Evolutionary conservation across 1,140 invertebrate genomes (phyloP), one percentile per base, ranked within the genome.

Genomic region (Stegodyphus dumicola): DNA sequence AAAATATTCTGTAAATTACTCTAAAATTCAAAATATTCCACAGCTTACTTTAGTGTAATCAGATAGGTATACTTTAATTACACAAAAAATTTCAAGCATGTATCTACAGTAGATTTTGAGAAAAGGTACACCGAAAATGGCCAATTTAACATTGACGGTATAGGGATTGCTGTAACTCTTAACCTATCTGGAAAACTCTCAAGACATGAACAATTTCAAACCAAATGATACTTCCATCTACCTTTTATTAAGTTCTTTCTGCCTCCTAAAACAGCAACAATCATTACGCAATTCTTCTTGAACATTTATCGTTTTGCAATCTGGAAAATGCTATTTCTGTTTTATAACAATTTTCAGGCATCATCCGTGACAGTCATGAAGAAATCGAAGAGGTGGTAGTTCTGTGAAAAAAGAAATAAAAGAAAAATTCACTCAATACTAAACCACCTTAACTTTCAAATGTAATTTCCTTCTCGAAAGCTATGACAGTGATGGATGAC

Each of bases 381-480:
- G 33, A 33, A 33, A 33, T 33, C 33, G 33, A 33, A 33, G 33
- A 33, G 33, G 7, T 10, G 49, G 13, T 56, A 60, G 53, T 15
- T 7, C 15, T 53, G 13, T 13, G 15, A 51, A 7, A 54, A 52
- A 17, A 13, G 9, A 60, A 60, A 60, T 9, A 11, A 60, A 60
- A 60, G 56, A 60, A 60, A 33, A 33, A 33, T 33, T 33, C 33
- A 33, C 1, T 33, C 33, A 33, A 33, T 33, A 33, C 33, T 33
- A 33, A 33, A 33, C 33, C 49, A 33, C 56, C 78, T 81, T 81
- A 81, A 81, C 78, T 81, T 81, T 81, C 78, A 81, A 81, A 73
- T 81, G 73, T 81, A 81, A 81, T 81, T 81, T 81, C 69, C 52
- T 51, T 73, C 71, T 69, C 78, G 78, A 81, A 81, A 81, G 56